A percentile compares a stretch with the other conserved stretches of the same genome.
Evolutionary conservation across 2,113 vertebrate species (phyloP).

Genomic region (Syngnathus scovelli): DNA sequence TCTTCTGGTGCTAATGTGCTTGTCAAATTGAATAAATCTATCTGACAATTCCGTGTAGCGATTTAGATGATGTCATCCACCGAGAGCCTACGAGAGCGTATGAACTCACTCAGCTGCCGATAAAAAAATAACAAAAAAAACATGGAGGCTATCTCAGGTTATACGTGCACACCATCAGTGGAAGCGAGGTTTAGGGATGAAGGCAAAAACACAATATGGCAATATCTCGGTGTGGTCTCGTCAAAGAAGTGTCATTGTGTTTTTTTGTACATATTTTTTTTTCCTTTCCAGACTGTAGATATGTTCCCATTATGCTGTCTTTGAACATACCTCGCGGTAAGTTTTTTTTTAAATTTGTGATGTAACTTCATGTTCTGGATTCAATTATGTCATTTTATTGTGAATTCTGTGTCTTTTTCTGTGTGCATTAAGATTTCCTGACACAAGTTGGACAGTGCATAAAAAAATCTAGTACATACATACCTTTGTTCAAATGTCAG

Average conservation of each 20-base stretch:
- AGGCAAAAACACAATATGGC: constrained; percentile 30
- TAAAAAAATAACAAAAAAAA: background rate
- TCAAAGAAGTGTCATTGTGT: constrained; percentile 32
- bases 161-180: background rate
- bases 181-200: background rate
- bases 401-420: constrained; percentile 39
- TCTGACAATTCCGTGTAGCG: constrained; percentile 41
- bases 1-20: constrained; percentile 26
- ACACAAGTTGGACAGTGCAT: background rate
- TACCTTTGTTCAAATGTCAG: background rate
- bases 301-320: constrained; percentile 11
- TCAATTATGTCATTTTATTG: constrained; percentile 42
- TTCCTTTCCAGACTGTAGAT: constrained; percentile 24
- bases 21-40: constrained; percentile 11
- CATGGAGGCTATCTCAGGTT: constrained; percentile 5
- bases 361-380: constrained; percentile 48
- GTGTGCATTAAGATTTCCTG: constrained; percentile 16
- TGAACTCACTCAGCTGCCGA: constrained; percentile 12
- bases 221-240: constrained; percentile 43
- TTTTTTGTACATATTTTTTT: constrained; percentile 40
- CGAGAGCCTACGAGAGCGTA: constrained; percentile 23
- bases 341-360: constrained; percentile 24
- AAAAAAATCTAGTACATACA: background rate
- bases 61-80: constrained; percentile 28
- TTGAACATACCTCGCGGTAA: constrained; percentile 14